A percentile compares a stretch with the other conserved stretches of the same genome.
Conservation (phyloP, 2,113 vertebrate species). For the Artemisiospiza belli region DNA sequence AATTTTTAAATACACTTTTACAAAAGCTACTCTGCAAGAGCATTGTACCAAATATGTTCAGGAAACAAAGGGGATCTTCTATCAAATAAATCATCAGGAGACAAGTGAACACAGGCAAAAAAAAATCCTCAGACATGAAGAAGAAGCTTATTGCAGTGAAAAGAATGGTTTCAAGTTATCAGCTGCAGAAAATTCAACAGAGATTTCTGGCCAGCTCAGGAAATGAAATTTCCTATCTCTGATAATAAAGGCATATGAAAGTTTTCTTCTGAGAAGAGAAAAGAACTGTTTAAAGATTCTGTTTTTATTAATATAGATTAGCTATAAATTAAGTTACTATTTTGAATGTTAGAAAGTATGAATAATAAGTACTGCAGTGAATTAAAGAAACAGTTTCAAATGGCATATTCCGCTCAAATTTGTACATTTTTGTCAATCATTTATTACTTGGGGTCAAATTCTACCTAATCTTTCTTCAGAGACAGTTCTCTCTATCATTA, state of each 20-base stretch:
- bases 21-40: neutral
- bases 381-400: slow-evolving; percentile 27
- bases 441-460: neutral
- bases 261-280: neutral
- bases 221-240: slow-evolving; percentile 33
- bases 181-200: slow-evolving; percentile 18
- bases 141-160: neutral
- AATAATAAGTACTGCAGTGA: neutral
- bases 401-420: neutral
- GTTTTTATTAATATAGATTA: slow-evolving; percentile 43
- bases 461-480: neutral
- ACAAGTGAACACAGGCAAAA: slow-evolving; percentile 16
- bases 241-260: neutral
- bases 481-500: neutral
- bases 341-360: slow-evolving; percentile 4
- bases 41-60: neutral
- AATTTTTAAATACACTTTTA: neutral
- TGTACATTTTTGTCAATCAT: neutral
- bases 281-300: slow-evolving; percentile 4
- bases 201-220: slow-evolving; percentile 2
- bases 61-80: slow-evolving; percentile 3
- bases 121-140: neutral
- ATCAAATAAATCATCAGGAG: slow-evolving; percentile 2
- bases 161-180: slow-evolving; percentile 19
- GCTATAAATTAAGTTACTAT: slow-evolving; percentile 18